Conservation (phyloP, 2,797 vertebrate species). For the Malurus leucopterus region DNA sequence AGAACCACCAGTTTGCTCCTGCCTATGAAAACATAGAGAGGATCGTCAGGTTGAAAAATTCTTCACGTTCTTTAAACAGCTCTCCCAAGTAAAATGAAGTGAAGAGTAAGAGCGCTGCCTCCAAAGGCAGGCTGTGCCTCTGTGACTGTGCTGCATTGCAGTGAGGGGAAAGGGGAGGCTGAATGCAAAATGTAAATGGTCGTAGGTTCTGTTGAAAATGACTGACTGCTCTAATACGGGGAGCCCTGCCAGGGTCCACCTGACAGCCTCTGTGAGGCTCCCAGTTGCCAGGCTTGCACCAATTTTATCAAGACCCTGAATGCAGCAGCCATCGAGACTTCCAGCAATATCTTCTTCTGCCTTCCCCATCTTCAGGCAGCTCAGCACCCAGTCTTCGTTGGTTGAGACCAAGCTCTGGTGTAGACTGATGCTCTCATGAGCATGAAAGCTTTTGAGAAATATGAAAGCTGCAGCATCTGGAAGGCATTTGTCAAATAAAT, state of each 20-base stretch:
- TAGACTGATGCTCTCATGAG: neutral
- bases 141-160: accelerated
- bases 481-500: neutral
- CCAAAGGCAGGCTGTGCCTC: accelerated
- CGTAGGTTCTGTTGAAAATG: neutral
- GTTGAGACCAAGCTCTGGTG: neutral
- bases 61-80: neutral
- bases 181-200: neutral
- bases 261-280: neutral
- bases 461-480: neutral
- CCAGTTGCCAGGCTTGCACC: accelerated
- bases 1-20: neutral
- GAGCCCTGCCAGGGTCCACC: neutral
- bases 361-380: neutral
- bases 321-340: neutral
- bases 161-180: neutral
- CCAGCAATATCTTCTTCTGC: neutral
- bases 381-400: neutral
- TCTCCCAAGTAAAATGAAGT: neutral
- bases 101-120: neutral
- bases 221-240: neutral
- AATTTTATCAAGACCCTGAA: neutral
- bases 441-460: neutral
- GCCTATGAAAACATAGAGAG: neutral
- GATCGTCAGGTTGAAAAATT: neutral